Evolutionary conservation across 2,888 invertebrate genomes (phyloP), one percentile per base, ranked within the genome.

Genomic region (Amorpha juglandis): DNA sequence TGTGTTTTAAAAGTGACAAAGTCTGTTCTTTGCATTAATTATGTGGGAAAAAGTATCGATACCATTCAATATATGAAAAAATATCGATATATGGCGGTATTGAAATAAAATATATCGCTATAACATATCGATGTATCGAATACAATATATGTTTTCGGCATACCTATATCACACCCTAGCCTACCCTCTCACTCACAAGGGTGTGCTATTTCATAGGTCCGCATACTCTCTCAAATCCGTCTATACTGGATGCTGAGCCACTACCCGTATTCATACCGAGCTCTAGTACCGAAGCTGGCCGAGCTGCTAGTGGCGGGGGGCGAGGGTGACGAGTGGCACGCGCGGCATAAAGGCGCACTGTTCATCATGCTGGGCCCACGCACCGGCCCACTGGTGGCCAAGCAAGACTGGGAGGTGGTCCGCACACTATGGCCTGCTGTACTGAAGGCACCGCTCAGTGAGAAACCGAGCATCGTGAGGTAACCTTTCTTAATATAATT

Each of bases 401-500:
- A 96, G 76, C 95, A 96, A 71, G 96, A 97, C 82, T 98, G 98
- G 98, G 92, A 95, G 8, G 94, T 95, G 4, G 91, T 97, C 19
- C 87, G 93, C 50, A 89, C 94, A 35, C 84, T 98, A 0, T 98
- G 98, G 98, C 97, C 97, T 0, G 95, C 96, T 1, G 81, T 98
- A 21, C 92, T 98, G 0, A 94, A 94, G 67, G 96, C 97, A 0
- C 96, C 96, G 70, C 96, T 97, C 62, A 97, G 97, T 2, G 98
- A 98, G 81, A 98, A 98, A 82, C 96, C 96, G 0, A 97, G 96
- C 52, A 96, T 98, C 64, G 95, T 97, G 63, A 90, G 89, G 91
- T 93, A 69, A 77, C 19, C 16, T 19, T 64, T 16, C 21, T 51
- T 7, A 19, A 1, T 51, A n/a, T 51, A 19, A 27, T 3, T 27